These are phyloP conservation scores for Genyomyrus donnyi DNA, from an alignment of 2,113 vertebrate species.

Conservation along the genomic window DNA sequence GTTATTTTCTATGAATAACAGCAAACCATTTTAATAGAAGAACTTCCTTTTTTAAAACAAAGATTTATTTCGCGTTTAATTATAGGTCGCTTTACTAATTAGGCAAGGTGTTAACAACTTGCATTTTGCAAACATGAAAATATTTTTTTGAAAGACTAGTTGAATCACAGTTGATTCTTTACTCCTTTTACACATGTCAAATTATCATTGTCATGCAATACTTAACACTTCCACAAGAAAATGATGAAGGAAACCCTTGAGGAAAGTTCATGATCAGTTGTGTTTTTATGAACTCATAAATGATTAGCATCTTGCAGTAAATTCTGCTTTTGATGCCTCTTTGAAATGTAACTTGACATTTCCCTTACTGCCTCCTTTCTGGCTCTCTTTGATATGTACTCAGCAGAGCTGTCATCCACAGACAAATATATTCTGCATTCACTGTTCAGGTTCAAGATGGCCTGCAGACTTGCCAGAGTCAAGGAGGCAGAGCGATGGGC, in stretches of 20 bases:
- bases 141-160: neutral
- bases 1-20: neutral
- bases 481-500: neutral
- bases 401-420: neutral
- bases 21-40: neutral
- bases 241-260: neutral
- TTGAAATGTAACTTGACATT: slow-evolving; percentile 11
- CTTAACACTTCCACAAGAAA: neutral
- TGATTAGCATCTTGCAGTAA: neutral
- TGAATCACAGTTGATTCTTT: neutral
- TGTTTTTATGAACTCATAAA: neutral
- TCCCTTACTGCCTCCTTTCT: neutral
- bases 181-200: neutral
- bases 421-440: slow-evolving; percentile 3
- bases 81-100: neutral
- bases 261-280: neutral
- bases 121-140: neutral
- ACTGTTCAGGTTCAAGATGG: neutral
- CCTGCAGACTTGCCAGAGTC: neutral
- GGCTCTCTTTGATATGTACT: slow-evolving; percentile 1
- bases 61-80: neutral
- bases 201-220: neutral
- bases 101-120: neutral
- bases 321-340: slow-evolving; percentile 6
- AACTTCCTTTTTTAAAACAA: neutral